Evolutionary conservation across 2,888 invertebrate genomes (phyloP).

Genomic region (Idaea dimidiata): DNA sequence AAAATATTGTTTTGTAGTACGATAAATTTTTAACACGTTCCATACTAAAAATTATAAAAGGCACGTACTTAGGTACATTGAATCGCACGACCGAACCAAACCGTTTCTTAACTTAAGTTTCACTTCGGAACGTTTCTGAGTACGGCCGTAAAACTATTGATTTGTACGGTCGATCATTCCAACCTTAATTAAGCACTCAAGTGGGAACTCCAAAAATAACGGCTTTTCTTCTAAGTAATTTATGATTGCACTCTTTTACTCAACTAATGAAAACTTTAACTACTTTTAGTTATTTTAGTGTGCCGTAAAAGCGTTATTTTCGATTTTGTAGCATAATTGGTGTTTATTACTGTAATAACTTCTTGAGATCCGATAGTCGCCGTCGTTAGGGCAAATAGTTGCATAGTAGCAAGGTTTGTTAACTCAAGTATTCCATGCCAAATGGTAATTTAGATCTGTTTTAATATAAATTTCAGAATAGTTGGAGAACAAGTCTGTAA

Average conservation of each 20-base stretch:
- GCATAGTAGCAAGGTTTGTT: constrained; percentile 1
- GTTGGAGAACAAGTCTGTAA: not conserved
- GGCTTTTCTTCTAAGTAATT: too few species aligned
- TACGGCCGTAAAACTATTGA: too few species aligned
- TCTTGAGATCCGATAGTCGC: not conserved
- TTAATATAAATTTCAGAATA: constrained; percentile 3
- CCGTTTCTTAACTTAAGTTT: too few species aligned
- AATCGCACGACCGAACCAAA: too few species aligned
- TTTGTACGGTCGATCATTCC: too few species aligned
- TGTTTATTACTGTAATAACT: not conserved
- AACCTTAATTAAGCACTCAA: too few species aligned
- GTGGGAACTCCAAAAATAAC: too few species aligned
- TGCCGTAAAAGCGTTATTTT: not conserved
- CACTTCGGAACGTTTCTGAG: too few species aligned
- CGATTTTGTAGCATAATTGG: constrained; percentile 1
- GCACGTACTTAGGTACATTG: too few species aligned
- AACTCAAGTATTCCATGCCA: constrained; percentile 6
- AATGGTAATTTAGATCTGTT: constrained; percentile 5
- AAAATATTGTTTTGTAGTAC: too few species aligned
- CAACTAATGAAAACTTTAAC: not conserved
- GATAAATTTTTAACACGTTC: too few species aligned
- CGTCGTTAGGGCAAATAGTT: not conserved
- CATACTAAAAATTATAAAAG: too few species aligned
- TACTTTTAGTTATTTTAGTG: not conserved
- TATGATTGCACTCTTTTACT: not conserved